A percentile compares a stretch with the other conserved stretches of the same genome.
These are phyloP conservation scores for Stegostoma tigrinum DNA, from an alignment of 2,113 vertebrate genomes.

Conservation along the genomic window DNA sequence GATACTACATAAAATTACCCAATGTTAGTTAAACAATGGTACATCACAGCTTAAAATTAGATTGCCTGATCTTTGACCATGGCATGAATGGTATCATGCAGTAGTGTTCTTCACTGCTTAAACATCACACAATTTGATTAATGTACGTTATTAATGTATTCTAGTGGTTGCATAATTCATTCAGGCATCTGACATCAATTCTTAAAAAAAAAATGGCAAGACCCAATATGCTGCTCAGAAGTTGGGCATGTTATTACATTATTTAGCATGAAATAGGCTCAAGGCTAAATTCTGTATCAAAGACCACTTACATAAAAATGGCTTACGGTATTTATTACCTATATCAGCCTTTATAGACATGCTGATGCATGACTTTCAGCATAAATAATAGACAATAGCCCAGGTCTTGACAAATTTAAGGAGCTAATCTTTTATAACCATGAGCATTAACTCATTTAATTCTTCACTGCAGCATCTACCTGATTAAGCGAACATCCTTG, in stretches of 20 bases:
- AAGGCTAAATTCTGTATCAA: slow-evolving; percentile 1
- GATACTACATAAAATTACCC: neutral
- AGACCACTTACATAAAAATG: neutral
- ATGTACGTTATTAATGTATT: slow-evolving; percentile 17
- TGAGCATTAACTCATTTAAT: neutral
- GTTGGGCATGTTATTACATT: neutral
- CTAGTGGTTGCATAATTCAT: neutral
- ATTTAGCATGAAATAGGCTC: neutral
- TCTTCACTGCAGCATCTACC: neutral
- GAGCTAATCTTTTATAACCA: slow-evolving; percentile 4
- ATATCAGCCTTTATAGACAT: slow-evolving; percentile 3
- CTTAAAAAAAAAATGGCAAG: slow-evolving; percentile 15
- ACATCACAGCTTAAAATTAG: neutral
- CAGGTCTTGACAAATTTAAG: neutral
- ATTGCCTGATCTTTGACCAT: neutral
- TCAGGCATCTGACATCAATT: slow-evolving; percentile 30
- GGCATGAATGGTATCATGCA: neutral
- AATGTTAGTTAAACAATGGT: neutral
- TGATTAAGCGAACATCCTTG: neutral
- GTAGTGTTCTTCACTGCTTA: neutral
- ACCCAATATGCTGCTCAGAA: neutral
- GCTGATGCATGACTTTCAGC: slow-evolving; percentile 18
- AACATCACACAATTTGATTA: slow-evolving; percentile 24
- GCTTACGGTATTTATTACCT: slow-evolving; percentile 11
- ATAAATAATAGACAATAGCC: slow-evolving; percentile 23